Evolutionary conservation across 2,113 vertebrate species (phyloP).

Genomic region (Rostratula benghalensis): DNA sequence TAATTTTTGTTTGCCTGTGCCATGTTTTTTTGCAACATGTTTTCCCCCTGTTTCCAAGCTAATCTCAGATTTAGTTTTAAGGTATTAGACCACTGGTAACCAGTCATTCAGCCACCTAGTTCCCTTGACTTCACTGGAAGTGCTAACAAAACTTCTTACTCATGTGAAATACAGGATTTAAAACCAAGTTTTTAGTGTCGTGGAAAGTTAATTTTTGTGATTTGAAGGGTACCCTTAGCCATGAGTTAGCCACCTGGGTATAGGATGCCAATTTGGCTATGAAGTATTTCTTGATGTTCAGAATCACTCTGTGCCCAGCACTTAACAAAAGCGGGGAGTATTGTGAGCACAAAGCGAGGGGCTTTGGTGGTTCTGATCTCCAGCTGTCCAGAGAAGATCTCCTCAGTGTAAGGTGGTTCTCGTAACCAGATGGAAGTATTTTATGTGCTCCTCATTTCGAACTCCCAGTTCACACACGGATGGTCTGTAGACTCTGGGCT

Average conservation of each 20-base stretch:
- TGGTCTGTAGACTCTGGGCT: not conserved
- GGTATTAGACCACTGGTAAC: not conserved
- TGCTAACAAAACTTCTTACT: not conserved
- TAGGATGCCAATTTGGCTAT: not conserved
- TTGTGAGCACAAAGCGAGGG: not conserved
- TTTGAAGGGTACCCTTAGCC: not conserved
- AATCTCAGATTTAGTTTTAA: not conserved
- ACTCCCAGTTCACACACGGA: constrained; percentile 3
- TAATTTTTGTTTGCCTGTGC: not conserved
- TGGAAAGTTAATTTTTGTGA: not conserved
- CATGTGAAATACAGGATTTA: not conserved
- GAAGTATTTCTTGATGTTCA: not conserved
- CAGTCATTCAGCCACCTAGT: not conserved
- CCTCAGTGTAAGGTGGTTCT: not conserved
- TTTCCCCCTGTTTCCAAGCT: not conserved
- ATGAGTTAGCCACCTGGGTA: not conserved
- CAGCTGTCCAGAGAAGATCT: not conserved
- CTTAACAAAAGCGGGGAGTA: not conserved
- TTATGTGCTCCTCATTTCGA: not conserved
- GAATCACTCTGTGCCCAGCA: not conserved
- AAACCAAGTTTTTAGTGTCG: not conserved
- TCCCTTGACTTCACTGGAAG: not conserved
- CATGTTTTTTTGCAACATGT: not conserved
- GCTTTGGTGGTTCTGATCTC: not conserved
- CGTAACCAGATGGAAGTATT: not conserved